These are phyloP conservation scores for Diarsia brunnea DNA, from an alignment of 2,888 invertebrate genomes.

Conservation along the genomic window DNA sequence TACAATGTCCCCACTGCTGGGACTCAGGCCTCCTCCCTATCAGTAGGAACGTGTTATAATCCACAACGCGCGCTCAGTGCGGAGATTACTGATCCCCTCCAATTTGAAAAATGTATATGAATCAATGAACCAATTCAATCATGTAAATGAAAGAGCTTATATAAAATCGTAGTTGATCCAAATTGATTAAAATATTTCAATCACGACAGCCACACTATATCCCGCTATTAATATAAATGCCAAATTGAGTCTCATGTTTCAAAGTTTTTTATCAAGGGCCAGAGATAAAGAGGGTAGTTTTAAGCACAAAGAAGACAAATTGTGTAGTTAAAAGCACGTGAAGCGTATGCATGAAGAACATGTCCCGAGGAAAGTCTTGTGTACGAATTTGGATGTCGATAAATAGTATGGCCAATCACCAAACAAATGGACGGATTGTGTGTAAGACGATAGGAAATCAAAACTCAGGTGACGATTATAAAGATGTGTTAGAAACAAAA, in stretches of 20 bases:
- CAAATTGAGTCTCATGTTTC: not conserved
- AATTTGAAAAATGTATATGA: not conserved
- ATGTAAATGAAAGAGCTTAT: constrained; percentile 25
- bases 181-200: constrained; percentile 46
- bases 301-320: not conserved
- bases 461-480: not conserved
- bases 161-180: constrained; percentile 24
- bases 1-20: no score
- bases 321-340: not conserved
- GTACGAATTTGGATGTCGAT: not conserved
- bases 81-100: not conserved
- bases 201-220: not conserved
- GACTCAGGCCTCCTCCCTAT: no score
- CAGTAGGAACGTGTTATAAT: no score
- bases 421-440: not conserved
- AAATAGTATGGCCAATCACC: no score
- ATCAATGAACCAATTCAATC: constrained; percentile 12
- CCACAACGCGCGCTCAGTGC: no score
- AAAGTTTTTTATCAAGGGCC: no score
- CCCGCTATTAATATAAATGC: not conserved
- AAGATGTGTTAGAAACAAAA: not conserved
- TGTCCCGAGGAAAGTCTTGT: not conserved
- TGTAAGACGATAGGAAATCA: not conserved
- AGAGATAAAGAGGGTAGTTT: not conserved
- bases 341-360: no score